Evolutionary conservation across 1,140 invertebrate species (phyloP), one percentile per base, ranked within the genome.

Genomic region (Anoplolepis gracilipes): DNA sequence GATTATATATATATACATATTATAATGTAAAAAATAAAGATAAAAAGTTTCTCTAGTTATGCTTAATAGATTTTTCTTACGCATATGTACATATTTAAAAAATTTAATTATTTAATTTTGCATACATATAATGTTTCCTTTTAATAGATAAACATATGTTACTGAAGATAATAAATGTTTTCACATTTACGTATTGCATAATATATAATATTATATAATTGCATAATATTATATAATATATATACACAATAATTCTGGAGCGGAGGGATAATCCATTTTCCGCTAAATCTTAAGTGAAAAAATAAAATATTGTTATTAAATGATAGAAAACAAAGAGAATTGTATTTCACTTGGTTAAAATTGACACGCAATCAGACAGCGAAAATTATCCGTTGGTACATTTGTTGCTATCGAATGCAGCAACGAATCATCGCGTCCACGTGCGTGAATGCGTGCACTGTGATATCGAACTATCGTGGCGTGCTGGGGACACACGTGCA

Each of bases 391-490:
- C 7, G 33, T 7, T 30, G n/a, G n/a, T 49, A 65, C 62, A 64
- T 53, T 72, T 28, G 67, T 82, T 72, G 78, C 55, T 69, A 72
- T 33, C 19, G 36, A 62, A 62, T 46, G 36, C 77, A 46, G 19
- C 67, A 72, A 59, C 36, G 67, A 61, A 46, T 46, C 53, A 42
- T 73, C 53, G 67, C 53, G 53, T 82, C 11, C 28, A 73, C n/a
- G 36, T 39, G 67, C 36, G 49, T 72, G 64, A 81, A 57, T 30
- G 36, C 46, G 77, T 57, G 46, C 67, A 59, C n/a, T 72, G 49
- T 82, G 78, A 82, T 59, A 72, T 59, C 28, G 39, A 59, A 73
- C 67, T 59, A 39, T 72, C 49, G 65, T 42, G 67, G 25, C 65
- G 19, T 69, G 62, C 25, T 55, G 33, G 16, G 49, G 33, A 72